phyloP scores from a whole-genome alignment of 2,113 vertebrate genomes.

The Plotosus lineatus region DNA sequence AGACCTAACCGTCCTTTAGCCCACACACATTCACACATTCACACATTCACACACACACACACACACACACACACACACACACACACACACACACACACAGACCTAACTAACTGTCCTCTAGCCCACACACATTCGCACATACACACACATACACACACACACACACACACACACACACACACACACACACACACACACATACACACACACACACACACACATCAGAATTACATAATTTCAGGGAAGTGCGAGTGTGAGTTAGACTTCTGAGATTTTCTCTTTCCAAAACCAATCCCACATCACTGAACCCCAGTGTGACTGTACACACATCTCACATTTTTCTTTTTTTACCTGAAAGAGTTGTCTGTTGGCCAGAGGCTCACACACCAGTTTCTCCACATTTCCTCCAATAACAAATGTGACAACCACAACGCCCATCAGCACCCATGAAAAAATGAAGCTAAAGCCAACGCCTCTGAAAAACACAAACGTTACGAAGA shows the following conservation, averaged over 20 bases:
- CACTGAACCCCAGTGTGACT: neutral
- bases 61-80: no score
- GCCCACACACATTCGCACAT: no score
- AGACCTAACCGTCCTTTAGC: no score
- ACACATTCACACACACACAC: no score
- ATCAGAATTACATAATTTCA: neutral
- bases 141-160: no score
- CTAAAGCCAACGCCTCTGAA: conserved; percentile 88
- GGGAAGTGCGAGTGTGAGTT: neutral
- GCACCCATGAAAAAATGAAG: conserved; percentile 88
- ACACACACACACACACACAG: no score
- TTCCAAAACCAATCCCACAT: neutral
- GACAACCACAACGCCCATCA: conserved; percentile 85
- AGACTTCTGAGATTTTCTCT: neutral
- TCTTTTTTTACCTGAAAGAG: conserved; percentile 74
- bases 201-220: neutral
- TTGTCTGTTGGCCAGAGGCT: conserved; percentile 84
- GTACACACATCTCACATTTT: neutral
- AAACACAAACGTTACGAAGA: neutral
- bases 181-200: neutral
- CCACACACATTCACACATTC: no score
- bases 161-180: no score
- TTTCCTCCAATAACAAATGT: conserved; percentile 86
- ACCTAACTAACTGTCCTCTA: no score
- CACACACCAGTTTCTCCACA: conserved; percentile 89